Conservation (phyloP, 2,797 vertebrate genomes). For the Pelodytes ibericus region DNA sequence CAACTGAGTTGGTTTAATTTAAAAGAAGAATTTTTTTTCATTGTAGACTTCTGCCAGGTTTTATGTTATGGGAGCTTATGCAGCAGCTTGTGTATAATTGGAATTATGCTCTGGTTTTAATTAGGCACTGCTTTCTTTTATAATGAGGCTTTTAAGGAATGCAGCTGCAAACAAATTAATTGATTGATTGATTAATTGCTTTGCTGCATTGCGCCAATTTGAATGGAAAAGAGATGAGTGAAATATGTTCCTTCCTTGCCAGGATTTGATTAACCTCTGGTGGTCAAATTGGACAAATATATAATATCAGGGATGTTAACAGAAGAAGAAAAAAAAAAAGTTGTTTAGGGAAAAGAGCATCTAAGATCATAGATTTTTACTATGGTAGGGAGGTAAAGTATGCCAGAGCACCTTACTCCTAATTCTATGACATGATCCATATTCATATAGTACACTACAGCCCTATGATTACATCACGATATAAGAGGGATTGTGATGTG, state of each 20-base stretch:
- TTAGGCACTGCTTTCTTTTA: conserved; percentile 39
- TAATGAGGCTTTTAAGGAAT: conserved; percentile 44
- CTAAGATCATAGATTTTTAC: too few relatives aligned
- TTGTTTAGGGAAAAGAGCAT: too few relatives aligned
- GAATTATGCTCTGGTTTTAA: conserved; percentile 46
- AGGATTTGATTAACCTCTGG: conserved; percentile 19
- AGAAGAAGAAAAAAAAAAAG: too few relatives aligned
- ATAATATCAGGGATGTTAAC: too few relatives aligned
- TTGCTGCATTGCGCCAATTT: conserved; percentile 36
- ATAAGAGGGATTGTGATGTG: too few relatives aligned
- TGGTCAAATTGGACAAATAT: neutral
- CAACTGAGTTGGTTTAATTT: conserved; percentile 17
- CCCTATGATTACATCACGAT: too few relatives aligned
- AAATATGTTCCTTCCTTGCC: neutral
- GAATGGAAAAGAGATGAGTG: neutral
- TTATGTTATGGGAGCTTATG: conserved; percentile 43
- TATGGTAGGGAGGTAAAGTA: too few relatives aligned
- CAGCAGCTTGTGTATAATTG: conserved; percentile 45
- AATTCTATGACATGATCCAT: too few relatives aligned
- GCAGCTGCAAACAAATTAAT: conserved; percentile 50
- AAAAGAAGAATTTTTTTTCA: conserved; percentile 23
- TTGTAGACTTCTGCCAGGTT: conserved; percentile 30
- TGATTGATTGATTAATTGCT: conserved; percentile 53
- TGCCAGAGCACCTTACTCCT: too few relatives aligned
- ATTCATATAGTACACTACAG: too few relatives aligned